A percentile compares a stretch with the other conserved stretches of the same genome.
Conservation (phyloP, 1,140 invertebrate species). For the Arion vulgaris region DNA sequence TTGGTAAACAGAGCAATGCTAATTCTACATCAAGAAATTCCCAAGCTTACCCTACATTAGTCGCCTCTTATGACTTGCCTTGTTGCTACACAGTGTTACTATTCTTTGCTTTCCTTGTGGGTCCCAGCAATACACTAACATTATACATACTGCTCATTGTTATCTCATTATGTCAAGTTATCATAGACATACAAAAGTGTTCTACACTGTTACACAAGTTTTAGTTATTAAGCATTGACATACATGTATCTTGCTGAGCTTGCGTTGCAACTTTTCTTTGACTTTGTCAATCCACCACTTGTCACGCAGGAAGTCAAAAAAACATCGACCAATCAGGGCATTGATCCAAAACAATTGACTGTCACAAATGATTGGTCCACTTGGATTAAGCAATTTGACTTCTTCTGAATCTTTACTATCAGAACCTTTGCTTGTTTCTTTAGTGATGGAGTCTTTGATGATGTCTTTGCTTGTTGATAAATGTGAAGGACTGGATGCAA, state of each 20-base stretch:
- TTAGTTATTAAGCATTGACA: conserved; percentile 47
- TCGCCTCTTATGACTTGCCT: too few species aligned
- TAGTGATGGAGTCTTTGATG: conserved; percentile 21
- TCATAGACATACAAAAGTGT: too few species aligned
- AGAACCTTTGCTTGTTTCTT: conserved; percentile 17
- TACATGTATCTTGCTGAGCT: conserved; percentile 87
- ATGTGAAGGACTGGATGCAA: conserved; percentile 36
- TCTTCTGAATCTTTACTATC: conserved; percentile 29
- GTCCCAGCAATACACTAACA: too few species aligned
- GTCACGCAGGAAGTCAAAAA: conserved; percentile 85
- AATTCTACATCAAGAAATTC: too few species aligned
- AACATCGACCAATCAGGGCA: conserved; percentile 83
- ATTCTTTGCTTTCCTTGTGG: too few species aligned
- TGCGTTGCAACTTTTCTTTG: conserved; percentile 85
- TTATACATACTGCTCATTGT: too few species aligned
- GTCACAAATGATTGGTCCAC: conserved; percentile 60
- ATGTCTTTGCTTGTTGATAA: background rate
- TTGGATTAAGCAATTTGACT: conserved; percentile 8
- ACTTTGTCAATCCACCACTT: conserved; percentile 77
- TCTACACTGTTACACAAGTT: too few species aligned
- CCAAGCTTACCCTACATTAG: too few species aligned
- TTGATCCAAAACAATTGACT: conserved; percentile 79
- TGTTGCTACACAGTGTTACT: too few species aligned
- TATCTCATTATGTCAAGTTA: too few species aligned
- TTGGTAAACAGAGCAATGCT: too few species aligned